Percentiles rank a stretch among this genome's conserved stretches.
Evolutionary conservation across 2,797 vertebrate genomes (phyloP).

Genomic region (Tapirus indicus): DNA sequence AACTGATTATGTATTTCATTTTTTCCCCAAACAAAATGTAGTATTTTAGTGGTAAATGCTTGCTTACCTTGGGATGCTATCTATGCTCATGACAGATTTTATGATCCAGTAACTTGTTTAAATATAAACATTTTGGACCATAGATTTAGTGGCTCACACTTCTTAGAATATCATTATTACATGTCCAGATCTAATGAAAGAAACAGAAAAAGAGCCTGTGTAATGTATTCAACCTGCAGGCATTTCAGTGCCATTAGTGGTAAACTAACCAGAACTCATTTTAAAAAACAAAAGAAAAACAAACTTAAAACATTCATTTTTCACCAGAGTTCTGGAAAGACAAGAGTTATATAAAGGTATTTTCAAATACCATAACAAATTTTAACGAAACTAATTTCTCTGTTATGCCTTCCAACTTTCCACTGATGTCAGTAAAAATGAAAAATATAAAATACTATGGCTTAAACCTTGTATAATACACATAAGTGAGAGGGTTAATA

Average conservation of each 20-base stretch:
- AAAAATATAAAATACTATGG: background rate
- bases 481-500: background rate
- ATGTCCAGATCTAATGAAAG: background rate
- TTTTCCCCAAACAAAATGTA: background rate
- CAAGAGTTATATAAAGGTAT: background rate
- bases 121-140: background rate
- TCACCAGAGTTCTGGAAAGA: background rate
- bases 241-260: background rate
- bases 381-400: background rate
- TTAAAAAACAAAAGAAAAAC: background rate
- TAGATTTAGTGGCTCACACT: background rate
- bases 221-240: background rate
- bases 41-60: conserved; percentile 5
- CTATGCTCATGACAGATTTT: background rate
- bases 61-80: background rate
- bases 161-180: background rate
- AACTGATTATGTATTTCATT: background rate
- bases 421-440: background rate
- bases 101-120: background rate
- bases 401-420: background rate
- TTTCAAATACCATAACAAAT: background rate
- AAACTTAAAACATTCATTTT: background rate
- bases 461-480: background rate
- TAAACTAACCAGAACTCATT: background rate
- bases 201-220: background rate